Percentiles rank a stretch among this genome's conserved stretches.
Conservation (phyloP, 2,888 invertebrate species). For the Cactoblastis cactorum region DNA sequence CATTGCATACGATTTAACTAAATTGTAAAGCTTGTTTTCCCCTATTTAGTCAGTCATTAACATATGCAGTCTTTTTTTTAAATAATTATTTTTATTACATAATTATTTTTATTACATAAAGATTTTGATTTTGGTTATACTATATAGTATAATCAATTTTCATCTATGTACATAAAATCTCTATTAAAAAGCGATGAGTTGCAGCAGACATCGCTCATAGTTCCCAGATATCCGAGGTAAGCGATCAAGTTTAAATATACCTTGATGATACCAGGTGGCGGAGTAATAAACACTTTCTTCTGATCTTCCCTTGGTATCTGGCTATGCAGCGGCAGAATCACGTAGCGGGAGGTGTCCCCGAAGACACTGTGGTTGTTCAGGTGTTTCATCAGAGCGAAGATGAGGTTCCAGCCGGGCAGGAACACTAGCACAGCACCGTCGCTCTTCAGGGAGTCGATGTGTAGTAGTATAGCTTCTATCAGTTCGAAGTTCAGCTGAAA, state of each 20-base stretch:
- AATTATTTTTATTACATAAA: too few species aligned
- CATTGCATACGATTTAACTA: too few species aligned
- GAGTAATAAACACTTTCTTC: constrained; percentile 93
- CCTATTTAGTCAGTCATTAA: too few species aligned
- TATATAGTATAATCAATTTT: too few species aligned
- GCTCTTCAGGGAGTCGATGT: constrained; percentile 80
- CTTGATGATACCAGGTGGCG: constrained; percentile 91
- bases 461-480: constrained; percentile 87
- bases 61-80: too few species aligned
- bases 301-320: constrained; percentile 98
- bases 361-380: constrained; percentile 84
- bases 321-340: constrained; percentile 96
- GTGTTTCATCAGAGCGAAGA: constrained; percentile 93
- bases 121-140: too few species aligned
- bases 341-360: constrained; percentile 81
- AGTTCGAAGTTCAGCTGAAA: constrained; percentile 90
- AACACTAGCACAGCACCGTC: constrained; percentile 95
- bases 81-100: too few species aligned
- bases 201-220: too few species aligned
- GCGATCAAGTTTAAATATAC: constrained; percentile 57
- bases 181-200: too few species aligned
- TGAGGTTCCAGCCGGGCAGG: constrained; percentile 98
- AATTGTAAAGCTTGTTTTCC: too few species aligned
- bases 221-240: too few species aligned
- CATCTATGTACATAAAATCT: too few species aligned